Percentiles rank a stretch among this genome's conserved stretches.
These are phyloP conservation scores for Muntiacus muntjak DNA, from an alignment of 2,113 vertebrate genomes.

Conservation along the genomic window DNA sequence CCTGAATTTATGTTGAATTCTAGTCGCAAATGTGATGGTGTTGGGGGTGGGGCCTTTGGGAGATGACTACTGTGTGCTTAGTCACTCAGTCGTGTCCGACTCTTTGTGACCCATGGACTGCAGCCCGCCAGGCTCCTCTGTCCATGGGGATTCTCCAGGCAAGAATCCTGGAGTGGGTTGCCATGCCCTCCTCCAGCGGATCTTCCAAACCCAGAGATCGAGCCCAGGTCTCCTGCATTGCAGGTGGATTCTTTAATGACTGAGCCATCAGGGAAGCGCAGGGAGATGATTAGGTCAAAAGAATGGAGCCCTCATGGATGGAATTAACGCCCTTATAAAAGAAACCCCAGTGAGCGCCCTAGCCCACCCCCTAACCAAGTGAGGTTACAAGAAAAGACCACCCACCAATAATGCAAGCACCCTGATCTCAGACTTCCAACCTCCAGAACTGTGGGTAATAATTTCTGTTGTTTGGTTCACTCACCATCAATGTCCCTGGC, in stretches of 20 bases:
- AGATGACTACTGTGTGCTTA: background rate
- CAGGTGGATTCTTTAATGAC: background rate
- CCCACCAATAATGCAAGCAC: background rate
- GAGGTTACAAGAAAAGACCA: background rate
- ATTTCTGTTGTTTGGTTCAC: background rate
- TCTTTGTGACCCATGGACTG: background rate
- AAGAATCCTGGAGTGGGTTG: background rate
- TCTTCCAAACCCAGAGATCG: background rate
- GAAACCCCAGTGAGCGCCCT: background rate
- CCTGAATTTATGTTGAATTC: background rate
- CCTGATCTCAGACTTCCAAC: background rate
- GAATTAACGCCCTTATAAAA: background rate
- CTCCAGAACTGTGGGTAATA: background rate
- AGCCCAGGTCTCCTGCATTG: background rate
- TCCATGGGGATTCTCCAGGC: background rate
- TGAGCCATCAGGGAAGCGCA: background rate
- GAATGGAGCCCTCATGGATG: too few relatives aligned
- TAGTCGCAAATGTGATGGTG: too few relatives aligned
- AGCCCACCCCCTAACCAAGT: too few relatives aligned
- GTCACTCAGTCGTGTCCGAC: background rate
- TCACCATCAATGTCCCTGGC: background rate
- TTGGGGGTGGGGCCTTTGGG: background rate
- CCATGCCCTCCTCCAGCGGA: background rate
- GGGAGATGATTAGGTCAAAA: background rate
- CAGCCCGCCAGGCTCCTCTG: background rate